phyloP scores from a whole-genome alignment of 2,888 invertebrate species.

The Apamea anceps region DNA sequence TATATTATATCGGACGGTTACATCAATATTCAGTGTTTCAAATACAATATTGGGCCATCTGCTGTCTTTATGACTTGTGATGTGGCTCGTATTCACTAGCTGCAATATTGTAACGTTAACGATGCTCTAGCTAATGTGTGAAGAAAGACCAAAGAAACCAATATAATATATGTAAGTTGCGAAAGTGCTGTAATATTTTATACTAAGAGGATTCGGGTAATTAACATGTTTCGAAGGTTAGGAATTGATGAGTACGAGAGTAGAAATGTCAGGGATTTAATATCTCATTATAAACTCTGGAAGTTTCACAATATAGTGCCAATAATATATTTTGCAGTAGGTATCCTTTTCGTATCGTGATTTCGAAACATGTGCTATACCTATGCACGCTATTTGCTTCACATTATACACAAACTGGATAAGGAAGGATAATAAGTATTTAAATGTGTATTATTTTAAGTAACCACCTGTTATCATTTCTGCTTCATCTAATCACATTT shows the following conservation, averaged over 20 bases:
- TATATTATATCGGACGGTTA: slow-evolving; percentile 25
- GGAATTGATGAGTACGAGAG: slow-evolving; percentile 2
- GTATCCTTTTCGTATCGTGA: not conserved
- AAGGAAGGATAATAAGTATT: not conserved
- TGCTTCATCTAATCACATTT: slow-evolving; percentile 8
- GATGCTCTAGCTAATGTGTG: slow-evolving; percentile 13
- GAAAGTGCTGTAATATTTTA: slow-evolving; percentile 18
- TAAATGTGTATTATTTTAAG: not conserved
- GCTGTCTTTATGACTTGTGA: slow-evolving; percentile 8
- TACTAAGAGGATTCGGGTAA: slow-evolving; percentile 7
- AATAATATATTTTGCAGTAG: not conserved
- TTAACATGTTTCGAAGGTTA: slow-evolving; percentile 36
- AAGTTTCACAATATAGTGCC: slow-evolving; percentile 9
- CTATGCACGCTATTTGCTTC: not conserved
- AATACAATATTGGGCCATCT: slow-evolving; percentile 30
- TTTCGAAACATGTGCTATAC: not conserved
- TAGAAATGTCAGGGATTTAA: slow-evolving; percentile 37
- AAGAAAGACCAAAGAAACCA: slow-evolving; percentile 15
- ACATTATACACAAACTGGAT: not conserved
- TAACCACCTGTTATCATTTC: not conserved
- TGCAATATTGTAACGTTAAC: slow-evolving; percentile 23
- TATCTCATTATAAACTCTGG: slow-evolving; percentile 10
- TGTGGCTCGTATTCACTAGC: slow-evolving; percentile 9
- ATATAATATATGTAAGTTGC: slow-evolving; percentile 15
- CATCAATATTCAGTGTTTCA: slow-evolving; percentile 33